These are phyloP conservation scores for Rhopalosiphum padi DNA, from an alignment of 1,140 invertebrate genomes.

Conservation along the genomic window DNA sequence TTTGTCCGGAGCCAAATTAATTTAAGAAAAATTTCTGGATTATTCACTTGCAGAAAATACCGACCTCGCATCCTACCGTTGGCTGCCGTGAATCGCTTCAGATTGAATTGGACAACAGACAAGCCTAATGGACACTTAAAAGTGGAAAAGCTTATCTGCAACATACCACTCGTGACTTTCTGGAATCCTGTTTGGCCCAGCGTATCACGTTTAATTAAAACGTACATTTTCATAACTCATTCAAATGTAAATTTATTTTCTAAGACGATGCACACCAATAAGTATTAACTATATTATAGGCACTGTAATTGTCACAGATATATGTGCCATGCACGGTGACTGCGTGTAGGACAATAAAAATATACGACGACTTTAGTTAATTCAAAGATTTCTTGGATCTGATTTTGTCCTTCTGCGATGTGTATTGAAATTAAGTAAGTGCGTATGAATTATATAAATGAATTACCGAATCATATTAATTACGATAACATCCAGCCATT, in stretches of 20 bases:
- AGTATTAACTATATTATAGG: background rate
- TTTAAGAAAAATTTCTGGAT: slow-evolving; percentile 35
- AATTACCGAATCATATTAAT: background rate
- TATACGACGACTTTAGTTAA: background rate
- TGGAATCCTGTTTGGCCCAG: background rate
- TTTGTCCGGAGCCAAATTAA: slow-evolving; percentile 1
- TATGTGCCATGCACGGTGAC: background rate
- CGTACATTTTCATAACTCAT: slow-evolving; percentile 10
- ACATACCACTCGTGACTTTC: background rate
- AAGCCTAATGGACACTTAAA: slow-evolving; percentile 15
- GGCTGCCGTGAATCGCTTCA: background rate
- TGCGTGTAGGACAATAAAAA: background rate
- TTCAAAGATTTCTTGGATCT: background rate
- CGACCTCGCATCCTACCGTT: background rate
- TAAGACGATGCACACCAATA: slow-evolving; percentile 8
- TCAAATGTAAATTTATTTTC: slow-evolving; percentile 3
- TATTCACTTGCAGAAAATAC: background rate
- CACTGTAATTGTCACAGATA: background rate
- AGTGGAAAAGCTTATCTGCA: slow-evolving; percentile 36
- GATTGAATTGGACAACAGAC: slow-evolving; percentile 3
- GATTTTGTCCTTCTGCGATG: background rate
- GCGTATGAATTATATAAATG: no score
- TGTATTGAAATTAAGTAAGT: background rate
- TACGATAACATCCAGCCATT: background rate
- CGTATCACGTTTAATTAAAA: slow-evolving; percentile 29